Evolutionary conservation across 1,140 invertebrate species (phyloP), one percentile per base, ranked within the genome.

Genomic region (Drosophila malerkotliana): DNA sequence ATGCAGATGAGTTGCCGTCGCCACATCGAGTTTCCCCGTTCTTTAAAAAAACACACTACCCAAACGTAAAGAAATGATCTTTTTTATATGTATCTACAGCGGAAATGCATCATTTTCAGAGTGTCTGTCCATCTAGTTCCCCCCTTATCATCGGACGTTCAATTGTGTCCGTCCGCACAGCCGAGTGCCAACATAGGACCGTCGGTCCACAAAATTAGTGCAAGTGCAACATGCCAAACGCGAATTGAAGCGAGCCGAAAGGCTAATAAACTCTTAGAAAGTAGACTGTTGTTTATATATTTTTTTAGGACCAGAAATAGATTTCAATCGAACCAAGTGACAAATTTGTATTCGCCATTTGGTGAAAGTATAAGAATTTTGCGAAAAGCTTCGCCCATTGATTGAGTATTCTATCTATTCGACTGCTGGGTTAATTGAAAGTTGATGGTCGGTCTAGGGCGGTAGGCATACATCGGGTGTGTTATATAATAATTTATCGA

Each of bases 91-190:
- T 9, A n/a, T 60, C 51, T 75, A 60, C 82, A 87, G 55, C 82
- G 82, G 82, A 85, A 85, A 87, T 85, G 82, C 82, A 85, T 85
- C 82, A 75, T 87, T 87, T 85, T 63, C 66, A 62, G 57, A 58
- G 53, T 26, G 15, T 14, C 30, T 21, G 10, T 54, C 41, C 18
- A 28, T 45, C 49, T 34, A 52, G 24, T 45, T 57, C 73, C 32
- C 67, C 72, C 39, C 14, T 44, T 57, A 52, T 61, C 34, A 44
- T 54, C 57, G 55, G 59, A 55, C 64, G 34, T 41, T 63, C 37
- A 41, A 41, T 53, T 24, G 66, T 18, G 15, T 68, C 63, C 15
- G 66, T 73, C 57, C 51, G 53, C 66, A 45, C 37, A 72, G 24
- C 14, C n/a, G 28, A 9, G 28, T 9, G 32, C 21, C 39, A 49